Base-by-base conservation (phyloP, 1,140 invertebrate genomes). In the Augochlora pura region DNA sequence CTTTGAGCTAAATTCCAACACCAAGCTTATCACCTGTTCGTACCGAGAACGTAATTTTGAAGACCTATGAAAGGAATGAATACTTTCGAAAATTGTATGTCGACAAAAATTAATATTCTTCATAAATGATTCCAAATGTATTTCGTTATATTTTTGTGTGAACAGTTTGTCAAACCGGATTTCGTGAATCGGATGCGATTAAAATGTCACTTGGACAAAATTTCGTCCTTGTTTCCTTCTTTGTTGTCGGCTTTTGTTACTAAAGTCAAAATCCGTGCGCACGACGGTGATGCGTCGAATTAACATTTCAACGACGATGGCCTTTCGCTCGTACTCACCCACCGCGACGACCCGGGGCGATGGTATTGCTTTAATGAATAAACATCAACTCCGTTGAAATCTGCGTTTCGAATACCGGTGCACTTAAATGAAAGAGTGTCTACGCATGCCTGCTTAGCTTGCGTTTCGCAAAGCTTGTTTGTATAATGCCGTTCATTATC, bases 291-390 rank as follows among this genome's bases (percentile, higher is more conserved):
- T 67, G 81, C 71, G 57, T 80, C 25, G 83, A 80, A 83, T 83
- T 80, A 83, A 84, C 71, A 76, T 84, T 80, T 83, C 81, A 76
- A 63, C 81, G 71, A 67, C 60, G 46, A 83, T 52, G 57, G 54
- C 23, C 67, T 10, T 49, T 66, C 54, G 60, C 49, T n/a, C 2
- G 65, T 57, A 73, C 49, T 68, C 25, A 18, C 2, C 59, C 54
- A 27, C 46, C 57, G 42, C 32, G 76, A 71, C 64, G 64, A 83
- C 72, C 66, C 54, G 54, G 42, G 23, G 42, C 66, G 46, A 27
- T 72, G 81, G 49, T 76, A 68, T 84, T 69, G 77, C 77, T 81
- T 83, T 85, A 83, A 79, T 83, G 83, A 85, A 85, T 85, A 83
- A 85, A 85, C 82, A 85, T 83, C 38, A 52, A 52, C 46, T 52